Evolutionary conservation across 2,888 invertebrate genomes (phyloP).

Genomic region (Smittia sp.): DNA sequence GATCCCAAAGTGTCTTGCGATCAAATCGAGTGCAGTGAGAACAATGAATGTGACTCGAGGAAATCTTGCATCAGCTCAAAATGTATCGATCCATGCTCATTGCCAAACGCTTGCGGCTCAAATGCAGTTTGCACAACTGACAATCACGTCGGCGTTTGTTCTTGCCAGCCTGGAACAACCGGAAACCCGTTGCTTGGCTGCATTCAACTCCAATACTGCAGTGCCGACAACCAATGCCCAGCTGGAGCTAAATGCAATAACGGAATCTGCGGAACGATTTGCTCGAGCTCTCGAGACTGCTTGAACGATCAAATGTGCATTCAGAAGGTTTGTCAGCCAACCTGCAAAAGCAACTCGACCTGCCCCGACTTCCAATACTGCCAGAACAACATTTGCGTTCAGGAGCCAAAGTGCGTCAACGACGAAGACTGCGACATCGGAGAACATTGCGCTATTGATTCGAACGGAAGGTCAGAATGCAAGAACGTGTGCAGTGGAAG

Average conservation of each 20-base stretch:
- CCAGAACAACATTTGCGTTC: slow-evolving; percentile 77
- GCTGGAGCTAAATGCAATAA: slow-evolving; percentile 79
- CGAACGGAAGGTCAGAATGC: slow-evolving; percentile 74
- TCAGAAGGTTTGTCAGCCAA: slow-evolving; percentile 79
- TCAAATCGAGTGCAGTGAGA: slow-evolving; percentile 73
- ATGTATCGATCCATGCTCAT: slow-evolving; percentile 77
- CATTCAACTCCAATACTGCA: slow-evolving; percentile 78
- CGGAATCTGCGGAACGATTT: slow-evolving; percentile 74
- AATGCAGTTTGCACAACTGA: slow-evolving; percentile 72
- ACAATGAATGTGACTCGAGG: slow-evolving; percentile 68
- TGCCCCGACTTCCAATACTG: slow-evolving; percentile 86
- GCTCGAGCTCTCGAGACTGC: slow-evolving; percentile 78
- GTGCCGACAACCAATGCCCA: slow-evolving; percentile 75
- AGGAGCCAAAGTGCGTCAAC: slow-evolving; percentile 71
- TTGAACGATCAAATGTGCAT: slow-evolving; percentile 82
- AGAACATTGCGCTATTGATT: slow-evolving; percentile 68
- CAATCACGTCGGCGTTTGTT: slow-evolving; percentile 78
- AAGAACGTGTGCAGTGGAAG: slow-evolving; percentile 67
- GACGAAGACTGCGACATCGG: slow-evolving; percentile 71
- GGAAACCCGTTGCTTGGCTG: slow-evolving; percentile 86
- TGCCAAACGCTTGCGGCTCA: slow-evolving; percentile 78
- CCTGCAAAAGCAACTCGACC: slow-evolving; percentile 73
- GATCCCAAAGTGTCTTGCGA: slow-evolving; percentile 71
- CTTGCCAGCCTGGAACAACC: slow-evolving; percentile 79
- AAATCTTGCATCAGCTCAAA: slow-evolving; percentile 75